phyloP scores from a whole-genome alignment of 2,797 vertebrate genomes.

The Anisognathus igniventris region DNA sequence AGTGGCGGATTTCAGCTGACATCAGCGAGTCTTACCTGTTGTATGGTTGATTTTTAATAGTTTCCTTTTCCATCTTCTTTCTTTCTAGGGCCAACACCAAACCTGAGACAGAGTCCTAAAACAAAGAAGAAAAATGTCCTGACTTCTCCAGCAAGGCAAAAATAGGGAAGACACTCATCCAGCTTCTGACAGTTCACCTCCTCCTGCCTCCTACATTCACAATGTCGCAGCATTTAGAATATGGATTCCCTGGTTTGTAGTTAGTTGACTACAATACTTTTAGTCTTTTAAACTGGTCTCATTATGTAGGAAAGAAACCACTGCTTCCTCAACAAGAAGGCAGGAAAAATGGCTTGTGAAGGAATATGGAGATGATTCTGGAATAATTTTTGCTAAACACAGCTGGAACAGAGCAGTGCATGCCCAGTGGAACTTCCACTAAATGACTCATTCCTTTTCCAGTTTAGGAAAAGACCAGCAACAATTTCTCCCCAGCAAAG shows the following conservation, averaged over 20 bases:
- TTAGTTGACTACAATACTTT: background rate
- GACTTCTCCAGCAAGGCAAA: background rate
- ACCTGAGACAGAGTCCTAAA: background rate
- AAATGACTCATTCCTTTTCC: background rate
- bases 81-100: constrained; percentile 1
- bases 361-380: background rate
- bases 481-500: background rate
- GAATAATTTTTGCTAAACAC: background rate
- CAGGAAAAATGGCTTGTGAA: background rate
- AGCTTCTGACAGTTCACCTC: background rate
- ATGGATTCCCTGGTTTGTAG: background rate
- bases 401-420: background rate
- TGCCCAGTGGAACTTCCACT: background rate
- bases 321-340: background rate
- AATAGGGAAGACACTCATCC: background rate
- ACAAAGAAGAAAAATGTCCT: background rate
- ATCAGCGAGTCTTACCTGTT: background rate
- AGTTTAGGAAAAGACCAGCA: background rate
- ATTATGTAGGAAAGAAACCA: background rate
- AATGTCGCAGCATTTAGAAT: background rate
- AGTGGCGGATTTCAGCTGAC: background rate
- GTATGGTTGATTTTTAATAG: background rate
- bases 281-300: background rate
- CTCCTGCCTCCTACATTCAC: background rate
- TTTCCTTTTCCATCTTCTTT: background rate